Base-by-base conservation (phyloP, 2,797 vertebrate genomes). In the Chiloscyllium punctatum region DNA sequence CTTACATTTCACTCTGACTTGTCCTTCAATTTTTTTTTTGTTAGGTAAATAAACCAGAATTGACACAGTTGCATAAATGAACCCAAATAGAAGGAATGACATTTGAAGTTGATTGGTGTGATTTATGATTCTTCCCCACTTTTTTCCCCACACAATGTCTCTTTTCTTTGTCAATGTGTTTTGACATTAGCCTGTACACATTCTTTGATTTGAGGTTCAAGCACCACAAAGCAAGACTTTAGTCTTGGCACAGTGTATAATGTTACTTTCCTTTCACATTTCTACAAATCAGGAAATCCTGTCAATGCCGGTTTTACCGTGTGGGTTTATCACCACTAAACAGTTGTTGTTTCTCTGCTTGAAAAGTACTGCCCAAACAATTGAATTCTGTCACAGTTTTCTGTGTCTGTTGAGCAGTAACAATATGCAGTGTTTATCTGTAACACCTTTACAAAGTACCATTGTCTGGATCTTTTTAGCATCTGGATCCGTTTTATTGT, bases 401-500 rank as follows among this genome's bases (percentile, higher is more conserved):
- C 33, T 69, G 37, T 42, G 66, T 92, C 69, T 91, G 30, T 62
- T 68, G 1, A 23, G 21, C 66, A 92, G 37, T 42, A 92, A 69
- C n/a, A 91, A 91, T 84, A 42, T 84, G 62, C 88, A 66, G 53
- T 92, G 66, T 37, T 92, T 92, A 33, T 92, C 62, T 92, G 66
- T 92, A n/a, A 92, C 90, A 92, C 90, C 90, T 69, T 92, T 30
- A 66, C 90, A 92, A 92, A 92, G 42, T 91, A 92, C 62, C 18
- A 92, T 92, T 92, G 90, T 69, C 8, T 69, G 62, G 90, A 69
- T 68, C 62, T 92, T 92, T 68, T 42, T 69, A 69, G 62, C 90
- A 42, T 69, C 90, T 21, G 90, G 68, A 21, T 66, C 62, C 90
- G 69, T 25, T 69, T 92, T 92, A 84, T 92, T 92, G 62, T 68